Evolutionary conservation across 2,888 invertebrate species (phyloP), one percentile per base, ranked within the genome.

Genomic region (Holacanthella duospinosa): DNA sequence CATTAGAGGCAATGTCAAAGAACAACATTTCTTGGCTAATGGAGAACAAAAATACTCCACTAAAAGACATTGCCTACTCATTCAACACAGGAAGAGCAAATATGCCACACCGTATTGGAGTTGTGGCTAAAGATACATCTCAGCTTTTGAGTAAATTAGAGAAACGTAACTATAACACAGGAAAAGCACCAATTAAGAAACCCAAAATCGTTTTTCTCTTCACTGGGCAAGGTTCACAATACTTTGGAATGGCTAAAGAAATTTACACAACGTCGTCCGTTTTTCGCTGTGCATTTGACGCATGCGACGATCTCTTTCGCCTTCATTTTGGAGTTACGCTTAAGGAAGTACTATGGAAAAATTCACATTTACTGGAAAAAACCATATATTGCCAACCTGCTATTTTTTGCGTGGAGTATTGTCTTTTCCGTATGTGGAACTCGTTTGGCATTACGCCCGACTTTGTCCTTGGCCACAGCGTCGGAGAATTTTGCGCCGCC

Each of bases 391-490:
- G 67, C 57, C 69, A 69, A 56, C 66, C 69, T 3, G 55, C 66
- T 9, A 69, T 69, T 26, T 69, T 69, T 43, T 64, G 64, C 43
- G 65, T 69, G n/a, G 66, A 69, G 36, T 67, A 65, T 55, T 54
- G 56, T 25, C 59, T 69, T 1, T 27, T 65, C 9, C 61, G 64
- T 48, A 9, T 65, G 0, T 68, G 68, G 68, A 58, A 63, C 24
- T 59, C 60, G 2, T 65, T 61, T 60, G 68, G 68, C 16, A 56
- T 68, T 43, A 59, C 53, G 19, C 66, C 69, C 0, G 67, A 69
- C 29, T 62, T 43, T n/a, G 69, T 67, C 4, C 16, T 69, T 12
- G 69, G 69, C 12, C 69, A 69, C 63, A 65, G 65, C 54, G 56
- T 67, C 1, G 69, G 69, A 1, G 69, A 69, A 48, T 67, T 65